Conservation (phyloP, 1,140 invertebrate genomes). For the Drosophila parabipectinata region DNA sequence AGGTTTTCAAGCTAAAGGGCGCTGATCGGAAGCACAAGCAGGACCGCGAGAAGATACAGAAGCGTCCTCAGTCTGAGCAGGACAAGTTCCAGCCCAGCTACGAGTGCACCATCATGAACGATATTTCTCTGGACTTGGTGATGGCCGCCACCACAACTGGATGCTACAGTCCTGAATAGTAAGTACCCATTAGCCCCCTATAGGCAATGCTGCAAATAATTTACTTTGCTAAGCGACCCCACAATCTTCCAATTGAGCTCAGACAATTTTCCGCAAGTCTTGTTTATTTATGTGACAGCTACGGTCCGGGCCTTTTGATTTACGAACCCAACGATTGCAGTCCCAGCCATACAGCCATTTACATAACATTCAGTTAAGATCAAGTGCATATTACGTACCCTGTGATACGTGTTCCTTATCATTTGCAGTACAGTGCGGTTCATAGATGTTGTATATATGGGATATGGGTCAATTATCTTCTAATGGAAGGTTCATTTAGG, state of each 20-base stretch:
- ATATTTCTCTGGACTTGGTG: slow-evolving; percentile 87
- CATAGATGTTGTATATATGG: background rate
- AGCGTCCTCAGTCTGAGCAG: slow-evolving; percentile 92
- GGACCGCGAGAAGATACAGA: slow-evolving; percentile 97
- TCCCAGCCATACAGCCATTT: slow-evolving; percentile 15
- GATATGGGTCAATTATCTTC: background rate
- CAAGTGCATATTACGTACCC: slow-evolving; percentile 32
- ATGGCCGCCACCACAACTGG: slow-evolving; percentile 58
- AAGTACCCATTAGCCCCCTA: slow-evolving; percentile 39
- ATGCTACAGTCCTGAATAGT: slow-evolving; percentile 84
- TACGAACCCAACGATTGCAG: slow-evolving; percentile 30
- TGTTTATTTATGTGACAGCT: slow-evolving; percentile 53
- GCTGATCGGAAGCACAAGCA: slow-evolving; percentile 99
- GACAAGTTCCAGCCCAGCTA: slow-evolving; percentile 98
- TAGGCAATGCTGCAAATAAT: slow-evolving; percentile 13
- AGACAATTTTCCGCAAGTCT: slow-evolving; percentile 29
- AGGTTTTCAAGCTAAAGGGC: slow-evolving; percentile 95
- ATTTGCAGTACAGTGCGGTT: slow-evolving; percentile 17
- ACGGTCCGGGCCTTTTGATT: slow-evolving; percentile 32
- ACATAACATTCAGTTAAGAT: slow-evolving; percentile 48
- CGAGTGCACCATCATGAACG: slow-evolving; percentile 96
- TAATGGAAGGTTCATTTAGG: background rate
- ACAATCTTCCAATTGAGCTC: slow-evolving; percentile 39
- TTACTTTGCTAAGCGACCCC: slow-evolving; percentile 22
- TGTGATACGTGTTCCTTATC: slow-evolving; percentile 23